A percentile compares a stretch with the other conserved stretches of the same genome.
Evolutionary conservation across 2,797 vertebrate genomes (phyloP).

Genomic region (Lophotriccus pileatus): DNA sequence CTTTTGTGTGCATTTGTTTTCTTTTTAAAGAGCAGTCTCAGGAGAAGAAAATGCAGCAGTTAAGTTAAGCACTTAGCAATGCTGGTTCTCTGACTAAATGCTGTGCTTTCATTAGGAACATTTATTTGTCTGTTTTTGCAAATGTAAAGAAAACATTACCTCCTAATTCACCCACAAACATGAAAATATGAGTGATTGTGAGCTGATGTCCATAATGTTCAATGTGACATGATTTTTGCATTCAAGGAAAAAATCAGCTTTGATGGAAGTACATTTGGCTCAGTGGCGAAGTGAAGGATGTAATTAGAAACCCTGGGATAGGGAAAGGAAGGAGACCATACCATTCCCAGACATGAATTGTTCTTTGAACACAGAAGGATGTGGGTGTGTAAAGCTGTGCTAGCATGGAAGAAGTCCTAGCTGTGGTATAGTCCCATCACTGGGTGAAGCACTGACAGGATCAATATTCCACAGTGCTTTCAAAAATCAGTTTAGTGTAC

Average conservation of each 20-base stretch:
- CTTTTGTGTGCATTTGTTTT: background rate
- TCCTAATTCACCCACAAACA: background rate
- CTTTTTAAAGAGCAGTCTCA: background rate
- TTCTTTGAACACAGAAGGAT: background rate
- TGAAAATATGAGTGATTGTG: background rate
- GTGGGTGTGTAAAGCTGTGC: background rate
- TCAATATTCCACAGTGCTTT: background rate
- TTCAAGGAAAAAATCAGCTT: background rate
- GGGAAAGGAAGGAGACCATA: background rate
- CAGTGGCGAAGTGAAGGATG: accelerated
- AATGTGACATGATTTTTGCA: background rate
- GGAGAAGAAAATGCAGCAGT: background rate
- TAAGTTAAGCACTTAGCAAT: background rate
- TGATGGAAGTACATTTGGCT: background rate
- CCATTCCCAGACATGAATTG: background rate
- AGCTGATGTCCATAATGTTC: background rate
- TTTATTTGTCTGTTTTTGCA: background rate
- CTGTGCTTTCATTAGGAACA: background rate
- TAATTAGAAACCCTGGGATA: background rate
- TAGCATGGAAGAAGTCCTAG: background rate
- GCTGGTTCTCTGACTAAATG: background rate
- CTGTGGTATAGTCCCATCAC: background rate
- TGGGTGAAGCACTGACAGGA: background rate
- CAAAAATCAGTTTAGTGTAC: background rate
- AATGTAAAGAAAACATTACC: background rate